Evolutionary conservation across 1,140 invertebrate species (phyloP).

Genomic region (Bombus confusus): DNA sequence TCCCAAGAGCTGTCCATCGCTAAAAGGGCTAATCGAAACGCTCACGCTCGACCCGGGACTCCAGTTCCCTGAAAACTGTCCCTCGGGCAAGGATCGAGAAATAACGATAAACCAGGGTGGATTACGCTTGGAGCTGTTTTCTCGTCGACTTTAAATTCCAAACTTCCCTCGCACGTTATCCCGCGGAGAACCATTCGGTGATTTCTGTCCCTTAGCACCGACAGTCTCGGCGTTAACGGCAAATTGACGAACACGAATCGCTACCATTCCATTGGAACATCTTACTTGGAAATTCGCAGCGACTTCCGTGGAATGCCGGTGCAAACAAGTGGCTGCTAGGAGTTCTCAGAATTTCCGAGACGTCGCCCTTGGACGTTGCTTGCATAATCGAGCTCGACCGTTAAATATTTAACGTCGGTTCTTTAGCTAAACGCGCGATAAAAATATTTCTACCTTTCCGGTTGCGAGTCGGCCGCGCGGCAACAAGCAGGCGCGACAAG

Average conservation of each 20-base stretch:
- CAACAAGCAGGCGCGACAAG: background rate
- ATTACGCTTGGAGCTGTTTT: background rate
- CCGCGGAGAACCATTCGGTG: background rate
- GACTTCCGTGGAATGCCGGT: constrained; percentile 3
- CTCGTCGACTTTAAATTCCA: background rate
- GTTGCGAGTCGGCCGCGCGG: background rate
- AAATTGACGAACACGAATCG: background rate
- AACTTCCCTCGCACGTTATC: too few relatives aligned
- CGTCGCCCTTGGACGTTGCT: constrained; percentile 34
- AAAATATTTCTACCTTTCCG: constrained; percentile 9
- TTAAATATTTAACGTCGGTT: constrained; percentile 11
- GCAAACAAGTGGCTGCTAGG: constrained; percentile 16
- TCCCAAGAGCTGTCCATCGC: background rate
- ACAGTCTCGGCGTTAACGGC: background rate
- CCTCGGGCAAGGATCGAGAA: constrained; percentile 22
- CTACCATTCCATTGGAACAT: background rate
- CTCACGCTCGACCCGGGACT: background rate
- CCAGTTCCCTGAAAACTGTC: background rate
- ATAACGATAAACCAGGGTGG: constrained; percentile 18
- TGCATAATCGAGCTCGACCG: constrained; percentile 22
- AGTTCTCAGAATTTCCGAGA: constrained; percentile 2
- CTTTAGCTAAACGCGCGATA: background rate
- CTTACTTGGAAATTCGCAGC: constrained; percentile 20
- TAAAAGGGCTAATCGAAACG: constrained; percentile 1
- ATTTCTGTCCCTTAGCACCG: background rate